A percentile compares a stretch with the other conserved stretches of the same genome.
phyloP scores from a whole-genome alignment of 2,797 vertebrate genomes.

The Delichon dasypus region DNA sequence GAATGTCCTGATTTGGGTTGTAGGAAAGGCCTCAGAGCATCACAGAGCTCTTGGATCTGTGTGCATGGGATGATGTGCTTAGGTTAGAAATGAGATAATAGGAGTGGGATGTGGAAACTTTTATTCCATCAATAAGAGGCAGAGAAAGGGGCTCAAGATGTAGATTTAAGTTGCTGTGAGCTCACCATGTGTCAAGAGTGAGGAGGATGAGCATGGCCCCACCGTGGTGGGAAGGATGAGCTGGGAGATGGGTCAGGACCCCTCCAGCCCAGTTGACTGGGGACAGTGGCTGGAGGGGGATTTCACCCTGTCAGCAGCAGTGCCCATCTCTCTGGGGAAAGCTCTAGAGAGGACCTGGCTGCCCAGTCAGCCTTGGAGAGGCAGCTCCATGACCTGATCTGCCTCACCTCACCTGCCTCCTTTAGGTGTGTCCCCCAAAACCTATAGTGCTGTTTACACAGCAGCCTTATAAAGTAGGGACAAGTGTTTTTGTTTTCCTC shows the following conservation, averaged over 20 bases:
- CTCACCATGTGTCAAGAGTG: neutral
- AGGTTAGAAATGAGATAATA: neutral
- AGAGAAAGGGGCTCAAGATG: neutral
- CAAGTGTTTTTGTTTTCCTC: conserved; percentile 21
- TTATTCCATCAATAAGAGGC: neutral
- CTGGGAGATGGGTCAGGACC: neutral
- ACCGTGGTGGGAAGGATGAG: accelerated
- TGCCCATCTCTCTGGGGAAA: neutral
- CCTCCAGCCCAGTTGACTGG: accelerated
- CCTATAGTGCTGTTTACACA: neutral
- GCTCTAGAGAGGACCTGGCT: neutral
- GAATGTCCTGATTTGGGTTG: neutral
- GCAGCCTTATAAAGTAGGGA: neutral
- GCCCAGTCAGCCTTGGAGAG: neutral
- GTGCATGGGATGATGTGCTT: accelerated
- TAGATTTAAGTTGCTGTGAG: neutral
- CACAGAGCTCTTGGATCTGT: neutral
- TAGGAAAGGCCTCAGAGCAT: neutral
- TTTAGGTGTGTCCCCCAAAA: conserved; percentile 6
- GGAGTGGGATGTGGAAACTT: neutral
- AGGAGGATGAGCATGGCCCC: neutral
- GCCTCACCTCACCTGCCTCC: neutral
- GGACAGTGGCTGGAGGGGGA: neutral
- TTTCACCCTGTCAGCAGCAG: neutral
- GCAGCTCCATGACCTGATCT: neutral